A percentile compares a stretch with the other conserved stretches of the same genome.
These are phyloP conservation scores for Microtus pennsylvanicus DNA, from an alignment of 2,113 vertebrate genomes.

Conservation along the genomic window DNA sequence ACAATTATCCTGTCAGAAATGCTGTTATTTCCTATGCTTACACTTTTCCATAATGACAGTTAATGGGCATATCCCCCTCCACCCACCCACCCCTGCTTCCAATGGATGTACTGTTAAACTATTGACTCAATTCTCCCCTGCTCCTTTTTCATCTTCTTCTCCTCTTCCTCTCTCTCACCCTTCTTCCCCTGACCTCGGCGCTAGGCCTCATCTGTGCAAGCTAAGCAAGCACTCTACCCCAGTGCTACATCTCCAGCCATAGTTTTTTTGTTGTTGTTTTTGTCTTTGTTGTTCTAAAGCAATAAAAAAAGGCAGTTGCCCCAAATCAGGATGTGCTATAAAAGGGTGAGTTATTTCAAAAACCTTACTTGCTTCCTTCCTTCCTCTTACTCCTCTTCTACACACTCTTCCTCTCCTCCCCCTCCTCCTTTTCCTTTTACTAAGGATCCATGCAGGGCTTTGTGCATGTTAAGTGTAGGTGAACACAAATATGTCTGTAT, in stretches of 20 bases:
- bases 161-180: too few relatives aligned
- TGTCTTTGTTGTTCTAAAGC: conserved; percentile 20
- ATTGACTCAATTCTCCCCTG: neutral
- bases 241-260: neutral
- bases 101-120: neutral
- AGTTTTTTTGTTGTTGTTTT: neutral
- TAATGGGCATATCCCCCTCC: neutral
- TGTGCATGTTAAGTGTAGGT: neutral
- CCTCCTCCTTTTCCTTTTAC: neutral
- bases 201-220: neutral
- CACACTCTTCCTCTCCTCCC: neutral
- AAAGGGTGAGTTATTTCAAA: conserved; percentile 7
- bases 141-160: neutral
- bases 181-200: too few relatives aligned
- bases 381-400: neutral
- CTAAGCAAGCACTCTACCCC: neutral
- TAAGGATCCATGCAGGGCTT: neutral
- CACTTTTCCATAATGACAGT: neutral
- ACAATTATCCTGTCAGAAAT: conserved; percentile 38
- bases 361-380: neutral
- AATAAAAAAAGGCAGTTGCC: neutral
- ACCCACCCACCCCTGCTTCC: neutral
- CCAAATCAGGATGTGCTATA: neutral
- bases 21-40: conserved; percentile 5
- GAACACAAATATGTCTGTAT: too few relatives aligned